These are phyloP conservation scores for Natator depressus DNA, from an alignment of 2,113 vertebrate genomes.

Conservation along the genomic window DNA sequence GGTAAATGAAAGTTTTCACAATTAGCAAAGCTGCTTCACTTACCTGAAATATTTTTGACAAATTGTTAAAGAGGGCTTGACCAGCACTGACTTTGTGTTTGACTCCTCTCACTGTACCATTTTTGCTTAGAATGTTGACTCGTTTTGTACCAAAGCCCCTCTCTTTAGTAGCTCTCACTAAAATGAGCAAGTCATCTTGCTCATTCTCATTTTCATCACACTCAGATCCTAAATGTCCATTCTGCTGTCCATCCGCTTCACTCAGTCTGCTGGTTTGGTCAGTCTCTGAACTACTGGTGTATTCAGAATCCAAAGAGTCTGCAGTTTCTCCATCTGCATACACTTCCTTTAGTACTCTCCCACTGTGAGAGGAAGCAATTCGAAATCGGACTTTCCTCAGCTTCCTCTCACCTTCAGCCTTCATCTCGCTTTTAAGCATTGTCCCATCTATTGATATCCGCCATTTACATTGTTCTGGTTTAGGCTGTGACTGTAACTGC, in stretches of 20 bases:
- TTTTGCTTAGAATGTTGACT: conserved; percentile 97
- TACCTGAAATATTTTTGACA: conserved; percentile 88
- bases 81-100: conserved; percentile 98
- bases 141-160: conserved; percentile 87
- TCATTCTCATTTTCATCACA: conserved; percentile 86
- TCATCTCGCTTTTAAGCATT: conserved; percentile 72
- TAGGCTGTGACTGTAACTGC: conserved; percentile 30
- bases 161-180: conserved; percentile 87
- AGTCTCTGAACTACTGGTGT: conserved; percentile 87
- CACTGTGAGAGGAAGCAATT: conserved; percentile 92
- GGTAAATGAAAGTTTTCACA: not conserved
- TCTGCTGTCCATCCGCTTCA: conserved; percentile 81
- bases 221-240: conserved; percentile 82
- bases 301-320: conserved; percentile 92
- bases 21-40: conserved; percentile 56
- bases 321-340: conserved; percentile 87
- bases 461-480: conserved; percentile 81
- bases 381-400: conserved; percentile 94
- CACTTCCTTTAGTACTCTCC: conserved; percentile 94
- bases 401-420: conserved; percentile 77
- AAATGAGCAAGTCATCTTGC: conserved; percentile 86
- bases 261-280: conserved; percentile 88
- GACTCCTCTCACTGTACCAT: conserved; percentile 95
- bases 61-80: conserved; percentile 93
- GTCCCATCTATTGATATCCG: conserved; percentile 77